Evolutionary conservation across 35 echinoderm and acorn worm genomes (phyloP).

Genomic region (Apostichopus parvimensis): DNA sequence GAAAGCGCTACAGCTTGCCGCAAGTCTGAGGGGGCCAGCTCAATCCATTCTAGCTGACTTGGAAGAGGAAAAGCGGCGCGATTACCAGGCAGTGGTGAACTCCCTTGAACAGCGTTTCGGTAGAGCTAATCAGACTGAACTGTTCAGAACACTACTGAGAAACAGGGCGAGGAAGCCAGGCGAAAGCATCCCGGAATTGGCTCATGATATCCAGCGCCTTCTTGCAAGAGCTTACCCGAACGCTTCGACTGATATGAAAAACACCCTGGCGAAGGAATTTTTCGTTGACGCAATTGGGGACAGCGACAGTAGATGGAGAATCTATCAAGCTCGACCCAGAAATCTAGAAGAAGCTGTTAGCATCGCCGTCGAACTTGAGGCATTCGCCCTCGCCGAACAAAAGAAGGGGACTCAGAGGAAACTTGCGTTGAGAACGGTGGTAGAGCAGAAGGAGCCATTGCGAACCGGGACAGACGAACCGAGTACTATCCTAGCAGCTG

Average conservation of each 20-base stretch:
- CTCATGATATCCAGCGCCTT: slow-evolving; percentile 2
- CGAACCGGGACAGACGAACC: no score
- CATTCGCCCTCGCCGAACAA: background rate
- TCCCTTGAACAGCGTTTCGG: slow-evolving; percentile 15
- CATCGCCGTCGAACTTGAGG: slow-evolving; percentile 16
- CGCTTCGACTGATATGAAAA: slow-evolving; percentile 12
- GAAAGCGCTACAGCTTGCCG: background rate
- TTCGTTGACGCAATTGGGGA: slow-evolving; percentile 30
- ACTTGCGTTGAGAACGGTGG: background rate
- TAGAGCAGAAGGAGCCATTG: background rate
- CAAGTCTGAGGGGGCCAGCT: slow-evolving; percentile 5
- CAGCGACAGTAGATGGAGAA: slow-evolving; percentile 13
- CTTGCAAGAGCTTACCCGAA: slow-evolving; percentile 5
- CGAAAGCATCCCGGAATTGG: slow-evolving; percentile 32
- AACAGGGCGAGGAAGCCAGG: background rate
- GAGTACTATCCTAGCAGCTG: background rate
- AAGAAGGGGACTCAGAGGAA: background rate
- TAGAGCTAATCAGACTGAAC: slow-evolving; percentile 13
- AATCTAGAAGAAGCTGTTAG: slow-evolving; percentile 24
- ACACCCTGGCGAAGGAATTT: background rate
- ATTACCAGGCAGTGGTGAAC: background rate
- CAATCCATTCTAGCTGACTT: slow-evolving; percentile 1
- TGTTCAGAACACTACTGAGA: slow-evolving; percentile 1
- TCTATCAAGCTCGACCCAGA: slow-evolving; percentile 20
- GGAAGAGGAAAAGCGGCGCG: background rate